Conservation (phyloP, 1,140 invertebrate species). For the Hesperophylax magnus region DNA sequence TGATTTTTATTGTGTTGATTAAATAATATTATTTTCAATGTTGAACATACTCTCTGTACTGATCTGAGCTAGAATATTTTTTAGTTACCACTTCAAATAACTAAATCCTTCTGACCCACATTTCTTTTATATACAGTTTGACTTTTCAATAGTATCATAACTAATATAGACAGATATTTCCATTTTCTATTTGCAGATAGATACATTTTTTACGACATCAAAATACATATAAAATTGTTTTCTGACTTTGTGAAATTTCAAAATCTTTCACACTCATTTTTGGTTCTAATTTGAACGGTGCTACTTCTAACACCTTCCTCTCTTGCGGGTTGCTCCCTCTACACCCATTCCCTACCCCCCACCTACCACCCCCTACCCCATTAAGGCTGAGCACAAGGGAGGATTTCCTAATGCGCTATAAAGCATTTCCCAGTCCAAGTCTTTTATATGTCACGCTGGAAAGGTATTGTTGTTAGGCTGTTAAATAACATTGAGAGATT, state of each 20-base stretch:
- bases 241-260: too few relatives aligned
- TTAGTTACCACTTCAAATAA: too few relatives aligned
- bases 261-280: slow-evolving; percentile 23
- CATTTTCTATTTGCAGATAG: too few relatives aligned
- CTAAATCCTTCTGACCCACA: too few relatives aligned
- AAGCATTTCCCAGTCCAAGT: background rate
- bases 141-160: too few relatives aligned
- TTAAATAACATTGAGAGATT: background rate
- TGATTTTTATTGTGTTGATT: too few relatives aligned
- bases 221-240: too few relatives aligned
- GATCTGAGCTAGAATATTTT: too few relatives aligned
- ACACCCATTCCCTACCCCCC: background rate
- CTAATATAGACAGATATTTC: too few relatives aligned
- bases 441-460: background rate
- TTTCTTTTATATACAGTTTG: too few relatives aligned
- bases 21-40: too few relatives aligned
- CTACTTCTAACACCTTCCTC: slow-evolving; percentile 54
- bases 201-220: background rate
- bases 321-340: slow-evolving; percentile 17
- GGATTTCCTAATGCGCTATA: slow-evolving; percentile 18
- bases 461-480: background rate
- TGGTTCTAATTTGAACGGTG: slow-evolving; percentile 55
- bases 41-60: too few relatives aligned
- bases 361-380: background rate
- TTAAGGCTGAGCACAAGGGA: slow-evolving; percentile 7